A percentile compares a stretch with the other conserved stretches of the same genome.
Evolutionary conservation across 2,113 vertebrate species (phyloP).

Genomic region (Alligator sinensis): DNA sequence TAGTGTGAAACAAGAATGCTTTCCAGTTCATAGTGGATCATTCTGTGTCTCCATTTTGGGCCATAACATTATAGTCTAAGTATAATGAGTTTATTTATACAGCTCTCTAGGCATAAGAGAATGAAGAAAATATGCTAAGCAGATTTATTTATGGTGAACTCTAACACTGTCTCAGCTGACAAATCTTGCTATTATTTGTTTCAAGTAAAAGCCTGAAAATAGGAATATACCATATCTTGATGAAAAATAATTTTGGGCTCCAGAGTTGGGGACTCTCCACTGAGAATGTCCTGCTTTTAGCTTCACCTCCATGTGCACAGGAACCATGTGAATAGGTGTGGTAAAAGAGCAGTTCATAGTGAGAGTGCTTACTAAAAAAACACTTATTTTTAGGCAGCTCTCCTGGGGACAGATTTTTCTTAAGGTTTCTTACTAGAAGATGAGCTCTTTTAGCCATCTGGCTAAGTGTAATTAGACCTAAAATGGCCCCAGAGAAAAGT

Average conservation of each 20-base stretch:
- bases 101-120: background rate
- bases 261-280: background rate
- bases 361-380: background rate
- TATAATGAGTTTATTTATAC: too few species aligned
- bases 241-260: background rate
- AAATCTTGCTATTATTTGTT: background rate
- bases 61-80: too few species aligned
- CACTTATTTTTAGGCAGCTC: background rate
- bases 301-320: background rate
- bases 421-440: background rate
- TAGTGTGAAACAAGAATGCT: background rate
- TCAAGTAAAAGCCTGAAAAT: background rate
- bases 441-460: background rate
- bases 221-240: background rate
- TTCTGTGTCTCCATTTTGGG: background rate
- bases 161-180: background rate
- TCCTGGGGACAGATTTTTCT: background rate
- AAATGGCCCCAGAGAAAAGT: background rate
- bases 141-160: background rate
- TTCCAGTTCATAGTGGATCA: rapidly evolving
- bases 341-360: background rate
- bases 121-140: background rate
- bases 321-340: background rate
- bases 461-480: background rate
- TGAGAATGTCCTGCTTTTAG: background rate